Percentiles rank a stretch among this genome's conserved stretches.
Evolutionary conservation across 1,140 invertebrate genomes (phyloP).

Genomic region (Phenacoccus solenopsis): DNA sequence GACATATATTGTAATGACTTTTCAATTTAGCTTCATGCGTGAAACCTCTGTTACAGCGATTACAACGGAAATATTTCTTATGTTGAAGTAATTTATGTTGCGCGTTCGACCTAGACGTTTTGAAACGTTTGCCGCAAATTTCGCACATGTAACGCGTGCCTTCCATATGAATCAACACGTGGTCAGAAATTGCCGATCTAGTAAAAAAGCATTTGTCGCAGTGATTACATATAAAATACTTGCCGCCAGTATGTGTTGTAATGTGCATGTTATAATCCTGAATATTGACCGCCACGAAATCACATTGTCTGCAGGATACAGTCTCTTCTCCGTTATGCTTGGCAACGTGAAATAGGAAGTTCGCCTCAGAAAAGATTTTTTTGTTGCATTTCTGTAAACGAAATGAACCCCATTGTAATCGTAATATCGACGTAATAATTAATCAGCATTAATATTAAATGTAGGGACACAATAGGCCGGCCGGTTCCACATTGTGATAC

Average conservation of each 20-base stretch:
- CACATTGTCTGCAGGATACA: background rate
- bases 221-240: background rate
- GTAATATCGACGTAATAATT: too few species aligned
- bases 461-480: too few species aligned
- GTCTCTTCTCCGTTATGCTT: background rate
- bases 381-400: background rate
- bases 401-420: too few species aligned
- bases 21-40: constrained; percentile 5
- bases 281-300: background rate
- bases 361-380: background rate
- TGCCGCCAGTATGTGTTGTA: constrained; percentile 13
- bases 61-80: constrained; percentile 1
- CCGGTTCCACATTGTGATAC: too few species aligned
- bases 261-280: background rate
- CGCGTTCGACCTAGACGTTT: background rate
- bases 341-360: background rate
- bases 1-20: constrained; percentile 4
- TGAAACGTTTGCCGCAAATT: constrained; percentile 4
- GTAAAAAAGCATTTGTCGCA: background rate
- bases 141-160: constrained; percentile 9
- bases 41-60: background rate
- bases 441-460: too few species aligned
- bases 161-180: constrained; percentile 10
- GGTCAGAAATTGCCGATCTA: background rate
- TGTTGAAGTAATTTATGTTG: constrained; percentile 10